Evolutionary conservation across 1,140 invertebrate genomes (phyloP), one percentile per base, ranked within the genome.

Genomic region (Bombus confusus): DNA sequence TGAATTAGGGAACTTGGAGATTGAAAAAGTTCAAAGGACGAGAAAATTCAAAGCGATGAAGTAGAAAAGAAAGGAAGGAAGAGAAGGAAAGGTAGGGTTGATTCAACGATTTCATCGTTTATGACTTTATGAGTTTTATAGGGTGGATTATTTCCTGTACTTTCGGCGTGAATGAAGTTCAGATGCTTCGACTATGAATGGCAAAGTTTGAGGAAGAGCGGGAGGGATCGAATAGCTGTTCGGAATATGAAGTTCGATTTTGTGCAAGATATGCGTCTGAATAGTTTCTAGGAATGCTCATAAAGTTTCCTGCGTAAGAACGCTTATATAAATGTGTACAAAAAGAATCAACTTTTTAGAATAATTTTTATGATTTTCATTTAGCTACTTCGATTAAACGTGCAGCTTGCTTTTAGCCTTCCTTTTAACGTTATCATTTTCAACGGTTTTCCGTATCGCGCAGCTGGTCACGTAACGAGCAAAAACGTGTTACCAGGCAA

Each of bases 251-350:
- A 73, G 71, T 73, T 72, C 15, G 13, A 2, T n/a, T 72, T 47
- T n/a, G 2, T 18, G 71, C 43, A 43, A 43, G 41, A 73, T 73
- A 73, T 47, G 71, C 41, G 71, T 73, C 71, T 73, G 71, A 73
- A 73, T 73, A 43, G 71, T 73, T 73, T 43, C 28, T 47, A 22
- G 71, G 41, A 47, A 73, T 47, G 15, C 15, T 73, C 71, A 39
- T 31, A 47, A 73, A 73, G 28, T 47, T 73, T 72, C 15, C 41
- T 6, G 2, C 31, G 41, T 73, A 47, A 31, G n/a, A n/a, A 25
- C 0, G 10, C 10, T 13, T 62, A 13, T 62, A 62, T n/a, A 22
- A 52, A 22, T 22, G 47, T 52, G 8, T 22, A 52, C 18, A 52
- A 52, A 52, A 52, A 22, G 47, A 52, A 52, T 52, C 22, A 18